Conservation (phyloP, 2,113 vertebrate species). For the Onychostoma macrolepis region DNA sequence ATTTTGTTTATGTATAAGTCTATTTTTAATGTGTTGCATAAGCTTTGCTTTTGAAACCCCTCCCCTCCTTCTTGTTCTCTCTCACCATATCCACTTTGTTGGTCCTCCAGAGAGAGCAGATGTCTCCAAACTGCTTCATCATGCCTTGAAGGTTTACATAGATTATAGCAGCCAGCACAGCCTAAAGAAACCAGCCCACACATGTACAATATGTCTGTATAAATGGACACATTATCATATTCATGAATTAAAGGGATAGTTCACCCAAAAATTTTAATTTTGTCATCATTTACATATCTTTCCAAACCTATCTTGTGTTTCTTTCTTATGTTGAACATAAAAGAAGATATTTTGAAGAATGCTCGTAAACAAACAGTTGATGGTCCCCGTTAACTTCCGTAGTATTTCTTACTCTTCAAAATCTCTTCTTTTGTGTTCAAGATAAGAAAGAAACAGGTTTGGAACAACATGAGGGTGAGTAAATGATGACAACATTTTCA, state of each 20-base stretch:
- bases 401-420: too few relatives aligned
- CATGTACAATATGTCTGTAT: slow-evolving; percentile 33
- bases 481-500: too few relatives aligned
- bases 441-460: too few relatives aligned
- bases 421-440: too few relatives aligned
- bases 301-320: too few relatives aligned
- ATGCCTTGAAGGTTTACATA: slow-evolving; percentile 93
- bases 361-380: too few relatives aligned
- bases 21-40: slow-evolving; percentile 10
- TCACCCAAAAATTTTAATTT: too few relatives aligned
- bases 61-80: background rate
- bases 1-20: background rate
- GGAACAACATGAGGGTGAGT: too few relatives aligned
- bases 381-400: too few relatives aligned
- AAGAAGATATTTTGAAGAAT: too few relatives aligned
- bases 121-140: slow-evolving; percentile 86
- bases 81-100: slow-evolving; percentile 88
- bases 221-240: background rate
- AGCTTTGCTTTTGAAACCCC: background rate
- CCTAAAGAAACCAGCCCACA: slow-evolving; percentile 69
- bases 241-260: background rate
- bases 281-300: too few relatives aligned
- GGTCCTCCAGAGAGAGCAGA: slow-evolving; percentile 82
- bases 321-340: too few relatives aligned
- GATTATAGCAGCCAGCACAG: slow-evolving; percentile 86